phyloP scores from a whole-genome alignment of 2,113 vertebrate species.

The Clarias magur region DNA sequence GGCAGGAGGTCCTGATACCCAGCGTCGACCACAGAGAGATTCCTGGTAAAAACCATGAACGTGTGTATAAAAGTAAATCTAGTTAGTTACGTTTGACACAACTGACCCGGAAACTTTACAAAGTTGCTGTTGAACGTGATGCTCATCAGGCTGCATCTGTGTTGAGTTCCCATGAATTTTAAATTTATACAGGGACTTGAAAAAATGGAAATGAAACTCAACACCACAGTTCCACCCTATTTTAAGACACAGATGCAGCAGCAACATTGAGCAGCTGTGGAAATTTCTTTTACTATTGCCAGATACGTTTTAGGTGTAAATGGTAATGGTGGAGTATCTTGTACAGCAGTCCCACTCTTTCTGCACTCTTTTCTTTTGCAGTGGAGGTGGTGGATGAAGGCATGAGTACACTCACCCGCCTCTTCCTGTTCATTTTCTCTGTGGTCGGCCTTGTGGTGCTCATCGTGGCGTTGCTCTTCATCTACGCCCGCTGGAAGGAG shows the following conservation, averaged over 20 bases:
- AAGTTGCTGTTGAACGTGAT: too few species aligned
- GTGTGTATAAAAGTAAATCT: not conserved
- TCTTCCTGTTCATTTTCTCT: constrained; percentile 86
- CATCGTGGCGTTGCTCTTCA: constrained; percentile 76
- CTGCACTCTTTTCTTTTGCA: constrained; percentile 47
- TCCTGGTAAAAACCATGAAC: constrained; percentile 64
- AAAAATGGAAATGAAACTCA: not conserved
- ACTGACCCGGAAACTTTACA: not conserved
- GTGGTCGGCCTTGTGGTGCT: constrained; percentile 82
- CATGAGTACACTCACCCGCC: constrained; percentile 81
- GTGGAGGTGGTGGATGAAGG: constrained; percentile 74
- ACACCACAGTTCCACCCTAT: not conserved
- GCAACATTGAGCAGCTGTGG: not conserved
- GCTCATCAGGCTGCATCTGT: not conserved
- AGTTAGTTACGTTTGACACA: not conserved
- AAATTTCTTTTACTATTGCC: not conserved
- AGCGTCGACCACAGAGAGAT: constrained; percentile 85
- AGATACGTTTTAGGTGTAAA: not conserved
- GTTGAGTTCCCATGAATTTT: not conserved
- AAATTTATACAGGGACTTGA: not conserved
- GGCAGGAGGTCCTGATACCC: constrained; percentile 81
- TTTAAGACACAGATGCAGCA: not conserved
- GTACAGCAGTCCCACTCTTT: not conserved
- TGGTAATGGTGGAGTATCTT: not conserved
- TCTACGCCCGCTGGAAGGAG: constrained; percentile 91